Conservation (phyloP, 1,140 invertebrate species). For the Lysiphlebus fabarum region DNA sequence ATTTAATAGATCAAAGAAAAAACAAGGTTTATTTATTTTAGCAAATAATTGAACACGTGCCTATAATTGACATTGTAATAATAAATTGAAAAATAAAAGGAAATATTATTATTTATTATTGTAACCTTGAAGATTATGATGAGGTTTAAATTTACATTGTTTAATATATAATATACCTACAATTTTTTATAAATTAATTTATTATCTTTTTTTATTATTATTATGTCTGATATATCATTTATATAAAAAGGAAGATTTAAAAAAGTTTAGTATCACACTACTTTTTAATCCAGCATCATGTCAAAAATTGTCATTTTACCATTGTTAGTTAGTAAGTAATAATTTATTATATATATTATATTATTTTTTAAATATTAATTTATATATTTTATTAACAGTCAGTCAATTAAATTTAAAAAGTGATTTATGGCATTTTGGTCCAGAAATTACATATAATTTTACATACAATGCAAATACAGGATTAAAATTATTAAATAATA, state of each 20-base stretch:
- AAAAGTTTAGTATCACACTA: not conserved
- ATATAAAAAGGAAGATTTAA: too few relatives aligned
- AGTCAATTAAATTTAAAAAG: slow-evolving; percentile 5
- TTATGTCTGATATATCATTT: too few relatives aligned
- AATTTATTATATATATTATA: not conserved
- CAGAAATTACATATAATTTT: slow-evolving; percentile 15
- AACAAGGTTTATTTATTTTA: not conserved
- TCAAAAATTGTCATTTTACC: slow-evolving; percentile 8
- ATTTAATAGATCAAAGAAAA: not conserved
- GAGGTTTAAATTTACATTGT: too few relatives aligned
- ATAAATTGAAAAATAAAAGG: too few relatives aligned
- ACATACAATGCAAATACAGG: slow-evolving; percentile 8
- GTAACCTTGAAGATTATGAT: too few relatives aligned
- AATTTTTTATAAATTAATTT: too few relatives aligned
- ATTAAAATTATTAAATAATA: not conserved
- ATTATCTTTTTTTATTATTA: slow-evolving; percentile 13
- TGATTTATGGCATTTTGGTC: slow-evolving; percentile 8
- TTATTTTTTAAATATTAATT: not conserved
- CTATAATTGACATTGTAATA: too few relatives aligned
- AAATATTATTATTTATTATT: too few relatives aligned
- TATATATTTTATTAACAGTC: not conserved
- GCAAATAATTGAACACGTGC: slow-evolving; percentile 1
- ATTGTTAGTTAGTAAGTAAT: slow-evolving; percentile 15
- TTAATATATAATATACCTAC: too few relatives aligned
- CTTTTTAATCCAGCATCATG: slow-evolving; percentile 13